A percentile compares a stretch with the other conserved stretches of the same genome.
Conservation (phyloP, 37 sponge, comb jelly and placozoan genomes). For the Oscarella lobularis region DNA sequence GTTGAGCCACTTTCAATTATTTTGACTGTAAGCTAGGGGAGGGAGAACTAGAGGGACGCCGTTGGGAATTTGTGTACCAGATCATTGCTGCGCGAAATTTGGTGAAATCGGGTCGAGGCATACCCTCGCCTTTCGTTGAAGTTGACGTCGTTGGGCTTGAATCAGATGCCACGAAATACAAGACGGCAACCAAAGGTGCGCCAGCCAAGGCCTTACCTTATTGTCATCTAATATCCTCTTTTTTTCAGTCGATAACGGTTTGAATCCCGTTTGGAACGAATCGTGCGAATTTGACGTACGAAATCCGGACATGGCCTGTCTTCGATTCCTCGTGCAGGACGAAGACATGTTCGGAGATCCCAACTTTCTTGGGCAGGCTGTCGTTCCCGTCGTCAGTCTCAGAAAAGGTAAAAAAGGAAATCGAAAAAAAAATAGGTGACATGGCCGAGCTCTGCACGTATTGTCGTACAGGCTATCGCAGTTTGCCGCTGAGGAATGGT, state of each 20-base stretch:
- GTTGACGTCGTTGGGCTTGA: conserved; percentile 74
- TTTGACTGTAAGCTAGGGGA: no score
- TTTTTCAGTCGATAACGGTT: conserved; percentile 70
- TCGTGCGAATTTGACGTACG: conserved; percentile 63
- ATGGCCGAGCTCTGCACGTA: background rate
- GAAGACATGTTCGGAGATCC: conserved; percentile 95
- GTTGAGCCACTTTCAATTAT: no score
- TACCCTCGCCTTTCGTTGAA: conserved; percentile 71
- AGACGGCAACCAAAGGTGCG: conserved; percentile 39
- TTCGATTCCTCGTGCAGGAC: conserved; percentile 79
- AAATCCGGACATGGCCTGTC: conserved; percentile 81
- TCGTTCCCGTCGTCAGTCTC: conserved; percentile 61
- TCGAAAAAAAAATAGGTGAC: background rate
- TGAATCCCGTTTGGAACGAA: conserved; percentile 86
- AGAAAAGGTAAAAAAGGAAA: conserved; percentile 22
- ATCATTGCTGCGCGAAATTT: conserved; percentile 81
- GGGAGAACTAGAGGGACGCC: no score
- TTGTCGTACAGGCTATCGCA: conserved; percentile 61
- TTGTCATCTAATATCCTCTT: conserved; percentile 9
- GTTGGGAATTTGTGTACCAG: no score
- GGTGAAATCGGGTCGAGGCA: conserved; percentile 60
- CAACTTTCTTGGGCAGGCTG: conserved; percentile 85
- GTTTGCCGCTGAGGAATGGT: conserved; percentile 67
- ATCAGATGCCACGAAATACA: conserved; percentile 38
- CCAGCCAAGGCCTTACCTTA: background rate